phyloP scores from a whole-genome alignment of 2,888 invertebrate genomes.

The Noctua janthe region DNA sequence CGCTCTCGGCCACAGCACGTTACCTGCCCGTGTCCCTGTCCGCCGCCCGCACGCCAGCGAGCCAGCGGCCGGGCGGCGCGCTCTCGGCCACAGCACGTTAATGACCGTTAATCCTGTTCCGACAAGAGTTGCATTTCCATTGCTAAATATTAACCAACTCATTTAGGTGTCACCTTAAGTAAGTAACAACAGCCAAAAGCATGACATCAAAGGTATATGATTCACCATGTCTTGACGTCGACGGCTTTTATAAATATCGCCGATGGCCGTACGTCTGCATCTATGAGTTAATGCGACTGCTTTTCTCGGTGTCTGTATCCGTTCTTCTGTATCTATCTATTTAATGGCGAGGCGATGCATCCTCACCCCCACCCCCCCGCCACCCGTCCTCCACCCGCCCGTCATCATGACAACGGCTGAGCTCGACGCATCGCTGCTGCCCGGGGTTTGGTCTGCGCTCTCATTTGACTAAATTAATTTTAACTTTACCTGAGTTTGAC shows the following conservation, averaged over 20 bases:
- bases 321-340: slow-evolving; percentile 21
- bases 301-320: not conserved
- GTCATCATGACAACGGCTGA: slow-evolving; percentile 33
- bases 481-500: slow-evolving; percentile 22
- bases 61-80: too few species aligned
- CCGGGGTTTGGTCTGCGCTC: slow-evolving; percentile 20
- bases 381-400: slow-evolving; percentile 1
- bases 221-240: not conserved
- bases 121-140: not conserved
- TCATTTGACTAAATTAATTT: slow-evolving; percentile 31
- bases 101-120: too few species aligned
- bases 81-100: too few species aligned
- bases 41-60: too few species aligned
- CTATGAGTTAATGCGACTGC: not conserved
- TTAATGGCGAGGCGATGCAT: slow-evolving; percentile 5
- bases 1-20: too few species aligned
- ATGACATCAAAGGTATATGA: not conserved
- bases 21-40: too few species aligned
- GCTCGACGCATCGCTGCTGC: slow-evolving; percentile 24
- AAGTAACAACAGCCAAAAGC: not conserved
- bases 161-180: not conserved
- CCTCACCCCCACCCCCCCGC: not conserved
- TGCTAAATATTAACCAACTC: not conserved
- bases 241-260: not conserved
- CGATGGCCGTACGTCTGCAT: not conserved